phyloP scores from a whole-genome alignment of 2,888 invertebrate species.

The Synanthedon myopaeformis region DNA sequence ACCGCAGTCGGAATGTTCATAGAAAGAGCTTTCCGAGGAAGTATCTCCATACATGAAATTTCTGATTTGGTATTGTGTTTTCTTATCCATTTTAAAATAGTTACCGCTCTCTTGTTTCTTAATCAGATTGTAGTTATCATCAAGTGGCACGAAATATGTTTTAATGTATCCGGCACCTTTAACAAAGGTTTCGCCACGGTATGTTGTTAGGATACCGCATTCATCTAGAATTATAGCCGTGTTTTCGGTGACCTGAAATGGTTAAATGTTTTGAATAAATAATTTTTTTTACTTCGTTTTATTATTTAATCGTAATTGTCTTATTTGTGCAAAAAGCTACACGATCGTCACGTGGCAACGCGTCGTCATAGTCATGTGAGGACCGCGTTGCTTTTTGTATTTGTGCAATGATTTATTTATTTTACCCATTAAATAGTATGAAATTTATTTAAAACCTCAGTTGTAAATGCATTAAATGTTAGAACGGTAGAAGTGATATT shows the following conservation, averaged over 20 bases:
- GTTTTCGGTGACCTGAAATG: constrained; percentile 73
- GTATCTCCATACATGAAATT: constrained; percentile 22
- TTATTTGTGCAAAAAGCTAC: too few species aligned
- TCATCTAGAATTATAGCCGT: constrained; percentile 77
- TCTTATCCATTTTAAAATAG: constrained; percentile 31
- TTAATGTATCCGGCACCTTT: constrained; percentile 78
- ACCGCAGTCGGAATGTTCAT: constrained; percentile 20
- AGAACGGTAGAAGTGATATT: too few species aligned
- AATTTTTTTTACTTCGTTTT: neutral
- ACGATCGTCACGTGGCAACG: too few species aligned
- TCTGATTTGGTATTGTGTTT: constrained; percentile 27
- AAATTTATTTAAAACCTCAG: too few species aligned
- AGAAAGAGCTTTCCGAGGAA: constrained; percentile 11
- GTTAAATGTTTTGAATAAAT: constrained; percentile 2
- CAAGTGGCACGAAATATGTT: constrained; percentile 79
- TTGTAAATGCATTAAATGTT: too few species aligned
- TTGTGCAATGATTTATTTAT: too few species aligned
- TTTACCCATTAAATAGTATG: too few species aligned
- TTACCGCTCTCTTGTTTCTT: constrained; percentile 39
- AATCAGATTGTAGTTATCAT: constrained; percentile 69
- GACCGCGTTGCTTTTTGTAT: too few species aligned
- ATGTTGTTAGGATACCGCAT: constrained; percentile 76
- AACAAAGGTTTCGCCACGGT: constrained; percentile 77
- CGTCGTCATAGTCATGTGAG: too few species aligned
- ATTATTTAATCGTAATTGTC: too few species aligned